These are phyloP conservation scores for Pao palembangensis DNA, from an alignment of 2,113 vertebrate species.

Conservation along the genomic window DNA sequence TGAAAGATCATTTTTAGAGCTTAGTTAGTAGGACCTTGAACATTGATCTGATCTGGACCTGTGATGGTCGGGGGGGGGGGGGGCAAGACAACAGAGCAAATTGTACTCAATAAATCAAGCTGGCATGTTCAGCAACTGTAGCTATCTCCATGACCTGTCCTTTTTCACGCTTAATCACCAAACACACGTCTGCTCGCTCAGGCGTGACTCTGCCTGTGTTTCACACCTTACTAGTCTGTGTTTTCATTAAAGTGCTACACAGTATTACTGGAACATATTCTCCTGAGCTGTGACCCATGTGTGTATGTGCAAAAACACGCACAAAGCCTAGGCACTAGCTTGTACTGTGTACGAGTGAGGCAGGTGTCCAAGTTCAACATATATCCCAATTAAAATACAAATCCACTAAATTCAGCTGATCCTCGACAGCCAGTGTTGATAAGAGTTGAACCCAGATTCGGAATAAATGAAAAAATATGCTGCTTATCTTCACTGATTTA, in stretches of 20 bases:
- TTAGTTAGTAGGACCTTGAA: conserved; percentile 53
- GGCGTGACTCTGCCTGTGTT: conserved; percentile 20
- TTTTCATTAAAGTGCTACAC: not conserved
- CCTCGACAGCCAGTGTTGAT: not conserved
- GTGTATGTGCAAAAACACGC: conserved; percentile 8
- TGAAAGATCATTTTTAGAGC: conserved; percentile 37
- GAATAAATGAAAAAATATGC: conserved; percentile 7
- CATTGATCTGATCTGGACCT: conserved; percentile 53
- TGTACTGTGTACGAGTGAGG: too few species aligned
- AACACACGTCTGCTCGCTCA: conserved; percentile 23
- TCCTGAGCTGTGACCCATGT: conserved; percentile 27
- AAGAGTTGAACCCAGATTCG: conserved; percentile 4
- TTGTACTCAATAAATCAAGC: conserved; percentile 40
- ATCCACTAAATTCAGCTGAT: not conserved
- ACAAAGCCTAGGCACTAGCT: too few species aligned
- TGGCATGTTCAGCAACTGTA: conserved; percentile 30
- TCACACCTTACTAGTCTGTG: conserved; percentile 3
- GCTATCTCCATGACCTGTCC: conserved; percentile 48
- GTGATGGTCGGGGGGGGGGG: conserved; percentile 13
- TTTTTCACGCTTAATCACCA: conserved; percentile 40
- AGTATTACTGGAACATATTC: conserved; percentile 11
- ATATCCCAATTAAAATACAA: too few species aligned
- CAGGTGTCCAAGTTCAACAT: too few species aligned
- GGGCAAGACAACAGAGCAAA: conserved; percentile 51
- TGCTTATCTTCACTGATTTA: not conserved